A percentile compares a stretch with the other conserved stretches of the same genome.
phyloP scores from a whole-genome alignment of 2,113 vertebrate species.

The Rana temporaria region DNA sequence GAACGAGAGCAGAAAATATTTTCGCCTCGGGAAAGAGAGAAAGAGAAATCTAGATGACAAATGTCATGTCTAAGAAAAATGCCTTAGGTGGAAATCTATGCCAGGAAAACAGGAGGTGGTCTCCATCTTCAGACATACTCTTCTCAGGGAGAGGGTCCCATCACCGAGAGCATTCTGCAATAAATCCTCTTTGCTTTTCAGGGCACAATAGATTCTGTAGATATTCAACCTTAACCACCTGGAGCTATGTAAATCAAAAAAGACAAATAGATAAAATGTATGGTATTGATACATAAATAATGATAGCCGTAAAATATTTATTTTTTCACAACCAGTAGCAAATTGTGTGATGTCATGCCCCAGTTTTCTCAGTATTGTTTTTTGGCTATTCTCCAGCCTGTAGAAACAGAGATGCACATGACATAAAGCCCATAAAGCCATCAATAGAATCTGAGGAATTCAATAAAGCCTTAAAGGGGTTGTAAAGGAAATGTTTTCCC shows the following conservation, averaged over 20 bases:
- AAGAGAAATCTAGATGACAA: constrained; percentile 45
- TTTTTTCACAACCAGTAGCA: constrained; percentile 6
- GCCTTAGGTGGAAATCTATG: constrained; percentile 33
- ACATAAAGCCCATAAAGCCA: no score
- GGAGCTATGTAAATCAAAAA: constrained; percentile 32
- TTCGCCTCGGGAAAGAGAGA: constrained; percentile 41
- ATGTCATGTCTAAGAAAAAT: constrained; percentile 42
- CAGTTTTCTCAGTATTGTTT: neutral
- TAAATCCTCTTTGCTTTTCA: constrained; percentile 33
- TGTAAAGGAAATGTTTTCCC: no score
- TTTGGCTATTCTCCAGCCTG: neutral
- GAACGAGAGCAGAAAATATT: constrained; percentile 39
- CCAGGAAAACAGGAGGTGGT: constrained; percentile 45
- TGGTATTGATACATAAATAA: constrained; percentile 39
- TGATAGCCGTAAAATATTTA: constrained; percentile 1
- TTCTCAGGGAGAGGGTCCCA: constrained; percentile 26
- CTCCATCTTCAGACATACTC: constrained; percentile 14
- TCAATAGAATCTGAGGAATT: no score
- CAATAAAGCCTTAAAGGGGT: no score
- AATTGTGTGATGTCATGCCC: neutral
- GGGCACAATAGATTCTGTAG: constrained; percentile 33
- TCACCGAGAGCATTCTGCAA: constrained; percentile 21
- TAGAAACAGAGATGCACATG: neutral
- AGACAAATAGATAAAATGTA: constrained; percentile 46
- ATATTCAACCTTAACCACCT: constrained; percentile 31